Evolutionary conservation across 2,113 vertebrate species (phyloP).

Genomic region (Xenus cinereus): DNA sequence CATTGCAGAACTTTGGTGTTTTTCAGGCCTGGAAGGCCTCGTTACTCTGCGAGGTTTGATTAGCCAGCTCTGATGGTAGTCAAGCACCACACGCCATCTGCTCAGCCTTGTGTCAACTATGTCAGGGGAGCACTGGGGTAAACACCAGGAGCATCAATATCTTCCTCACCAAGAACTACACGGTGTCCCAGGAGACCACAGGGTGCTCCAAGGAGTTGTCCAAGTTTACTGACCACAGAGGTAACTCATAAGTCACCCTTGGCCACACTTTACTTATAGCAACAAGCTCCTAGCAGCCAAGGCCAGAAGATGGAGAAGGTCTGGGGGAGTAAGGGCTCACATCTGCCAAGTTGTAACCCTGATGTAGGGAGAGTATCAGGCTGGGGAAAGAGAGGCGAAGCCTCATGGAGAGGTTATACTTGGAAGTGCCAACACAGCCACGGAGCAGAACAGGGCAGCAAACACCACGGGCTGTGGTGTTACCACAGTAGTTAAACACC

Average conservation of each 20-base stretch:
- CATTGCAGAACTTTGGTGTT: not conserved
- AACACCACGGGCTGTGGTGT: not conserved
- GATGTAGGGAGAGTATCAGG: not conserved
- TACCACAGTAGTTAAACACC: not conserved
- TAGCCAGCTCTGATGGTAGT: not conserved
- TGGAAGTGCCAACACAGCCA: not conserved
- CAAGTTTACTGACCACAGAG: not conserved
- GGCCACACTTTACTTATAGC: not conserved
- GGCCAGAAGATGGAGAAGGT: not conserved
- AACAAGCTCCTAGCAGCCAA: not conserved
- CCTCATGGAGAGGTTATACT: not conserved
- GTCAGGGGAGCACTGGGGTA: not conserved
- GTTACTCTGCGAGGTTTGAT: not conserved
- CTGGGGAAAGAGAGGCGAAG: not conserved
- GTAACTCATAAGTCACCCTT: not conserved
- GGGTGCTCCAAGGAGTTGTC: not conserved
- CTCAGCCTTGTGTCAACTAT: not conserved
- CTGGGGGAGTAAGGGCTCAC: not conserved
- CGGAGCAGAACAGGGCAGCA: not conserved
- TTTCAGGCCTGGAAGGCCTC: not conserved
- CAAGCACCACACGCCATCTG: not conserved
- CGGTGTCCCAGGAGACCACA: not conserved
- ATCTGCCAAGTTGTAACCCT: rapidly evolving
- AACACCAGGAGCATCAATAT: not conserved
- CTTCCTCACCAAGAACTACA: not conserved